Base-by-base conservation (phyloP, 2,888 invertebrate species). In the Phorcus lineatus region DNA sequence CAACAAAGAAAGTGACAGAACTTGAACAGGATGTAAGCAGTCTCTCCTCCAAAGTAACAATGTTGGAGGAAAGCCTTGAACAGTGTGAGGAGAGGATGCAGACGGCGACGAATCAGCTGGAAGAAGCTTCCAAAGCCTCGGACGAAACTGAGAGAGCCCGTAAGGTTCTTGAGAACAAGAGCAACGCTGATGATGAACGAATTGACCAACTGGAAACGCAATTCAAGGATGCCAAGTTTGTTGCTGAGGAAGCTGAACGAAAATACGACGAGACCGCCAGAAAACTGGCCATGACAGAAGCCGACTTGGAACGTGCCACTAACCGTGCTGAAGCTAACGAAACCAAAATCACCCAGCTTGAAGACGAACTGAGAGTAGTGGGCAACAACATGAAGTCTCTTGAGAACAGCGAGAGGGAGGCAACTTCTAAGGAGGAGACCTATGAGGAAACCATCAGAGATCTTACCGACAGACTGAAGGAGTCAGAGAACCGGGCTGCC, bases 201-300 rank as follows among this genome's bases (percentile, higher is more conserved):
- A 98, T 99, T 97, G 98, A 98, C 94, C 97, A 97, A 94, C 96
- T 99, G 94, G 98, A 99, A 95, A 97, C 97, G 95, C 99, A 99
- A 95, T 96, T 99, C 94, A 99, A 99, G 95, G 99, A 99, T 94
- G 98, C 99, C 94, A 96, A 98, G 94, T 97, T 97, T 96, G 96
- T 99, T 94, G 98, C 99, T 94, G 99, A 99, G 95, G 99, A 99
- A 95, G 99, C 99, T 93, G 84, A 92, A 90, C 88, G 89, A 88
- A 88, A 92, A 89, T 87, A 90, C 85, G 84, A 92, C 91, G 82
- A 92, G 86, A 98, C 99, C 94, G 98, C 98, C 95, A 98, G 98
- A 96, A 98, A 99, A 96, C 96, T 98, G 96, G 98, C 98, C 95
- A 98, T 98, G 97, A 98, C 98, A 95, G 98, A 98, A 95, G 98